Conservation (phyloP, 2,888 invertebrate genomes). For the Cryptophagus acutangulus region DNA sequence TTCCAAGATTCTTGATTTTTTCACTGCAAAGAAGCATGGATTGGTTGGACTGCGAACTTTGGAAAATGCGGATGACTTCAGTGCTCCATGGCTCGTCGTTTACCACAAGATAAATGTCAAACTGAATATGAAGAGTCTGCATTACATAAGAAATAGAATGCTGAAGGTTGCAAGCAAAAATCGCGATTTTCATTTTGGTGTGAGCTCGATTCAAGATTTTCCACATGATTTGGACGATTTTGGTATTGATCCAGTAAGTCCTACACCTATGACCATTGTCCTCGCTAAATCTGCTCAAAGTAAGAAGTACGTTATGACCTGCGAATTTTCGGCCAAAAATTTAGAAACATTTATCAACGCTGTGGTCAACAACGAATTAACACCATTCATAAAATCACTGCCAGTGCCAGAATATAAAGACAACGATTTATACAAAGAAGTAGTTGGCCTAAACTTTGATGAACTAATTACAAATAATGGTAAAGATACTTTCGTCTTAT, state of each 20-base stretch:
- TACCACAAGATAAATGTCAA: not conserved
- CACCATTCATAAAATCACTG: not conserved
- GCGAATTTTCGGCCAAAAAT: not conserved
- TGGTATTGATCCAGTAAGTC: conserved; percentile 83
- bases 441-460: not conserved
- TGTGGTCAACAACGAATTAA: not conserved
- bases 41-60: not conserved
- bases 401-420: not conserved
- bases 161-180: conserved; percentile 50
- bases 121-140: not conserved
- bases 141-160: not conserved
- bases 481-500: not conserved
- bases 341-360: not conserved
- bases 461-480: not conserved
- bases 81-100: not conserved
- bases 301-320: not conserved
- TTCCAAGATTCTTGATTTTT: conserved; percentile 70
- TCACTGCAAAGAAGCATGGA: conserved; percentile 61
- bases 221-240: conserved; percentile 88
- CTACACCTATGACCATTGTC: too few species aligned
- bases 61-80: not conserved
- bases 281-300: not conserved
- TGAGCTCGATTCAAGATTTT: conserved; percentile 89
- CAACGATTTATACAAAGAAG: not conserved
- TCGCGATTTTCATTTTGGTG: conserved; percentile 72